phyloP scores from a whole-genome alignment of 1,140 invertebrate genomes.

The Oncopeltus fasciatus region DNA sequence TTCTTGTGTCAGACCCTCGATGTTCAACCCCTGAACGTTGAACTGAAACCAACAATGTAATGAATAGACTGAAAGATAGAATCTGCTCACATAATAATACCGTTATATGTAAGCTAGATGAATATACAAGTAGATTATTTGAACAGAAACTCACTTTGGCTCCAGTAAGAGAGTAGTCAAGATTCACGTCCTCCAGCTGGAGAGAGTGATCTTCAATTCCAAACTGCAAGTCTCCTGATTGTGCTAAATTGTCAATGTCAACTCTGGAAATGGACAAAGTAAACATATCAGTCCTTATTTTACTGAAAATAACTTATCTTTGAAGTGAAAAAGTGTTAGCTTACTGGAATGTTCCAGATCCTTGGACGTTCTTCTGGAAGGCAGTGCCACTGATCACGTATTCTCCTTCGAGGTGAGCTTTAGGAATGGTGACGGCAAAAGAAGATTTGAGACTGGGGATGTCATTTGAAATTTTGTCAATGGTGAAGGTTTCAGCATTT shows the following conservation, averaged over 20 bases:
- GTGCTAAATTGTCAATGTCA: neutral
- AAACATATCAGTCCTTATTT: neutral
- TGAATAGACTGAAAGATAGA: neutral
- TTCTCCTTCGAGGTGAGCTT: neutral
- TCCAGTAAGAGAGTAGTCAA: conserved; percentile 1
- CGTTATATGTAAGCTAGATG: neutral
- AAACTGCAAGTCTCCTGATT: neutral
- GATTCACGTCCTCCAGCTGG: conserved; percentile 3
- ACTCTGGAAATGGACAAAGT: conserved; percentile 1
- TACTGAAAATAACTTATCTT: neutral
- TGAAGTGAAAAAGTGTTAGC: neutral
- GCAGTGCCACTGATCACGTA: neutral
- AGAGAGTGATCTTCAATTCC: neutral
- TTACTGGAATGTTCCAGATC: neutral
- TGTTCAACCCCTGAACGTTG: neutral
- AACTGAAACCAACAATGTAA: conserved; percentile 5
- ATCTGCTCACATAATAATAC: neutral
- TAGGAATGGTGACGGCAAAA: neutral
- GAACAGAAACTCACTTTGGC: neutral
- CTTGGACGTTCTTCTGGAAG: neutral
- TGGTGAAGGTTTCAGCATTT: neutral
- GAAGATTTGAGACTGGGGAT: neutral
- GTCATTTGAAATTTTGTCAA: neutral
- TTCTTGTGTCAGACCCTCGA: conserved; percentile 12
- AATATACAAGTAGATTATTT: neutral